Evolutionary conservation across 2,113 vertebrate genomes (phyloP), one percentile per base, ranked within the genome.

Genomic region (Neolamprologus ventralis): DNA sequence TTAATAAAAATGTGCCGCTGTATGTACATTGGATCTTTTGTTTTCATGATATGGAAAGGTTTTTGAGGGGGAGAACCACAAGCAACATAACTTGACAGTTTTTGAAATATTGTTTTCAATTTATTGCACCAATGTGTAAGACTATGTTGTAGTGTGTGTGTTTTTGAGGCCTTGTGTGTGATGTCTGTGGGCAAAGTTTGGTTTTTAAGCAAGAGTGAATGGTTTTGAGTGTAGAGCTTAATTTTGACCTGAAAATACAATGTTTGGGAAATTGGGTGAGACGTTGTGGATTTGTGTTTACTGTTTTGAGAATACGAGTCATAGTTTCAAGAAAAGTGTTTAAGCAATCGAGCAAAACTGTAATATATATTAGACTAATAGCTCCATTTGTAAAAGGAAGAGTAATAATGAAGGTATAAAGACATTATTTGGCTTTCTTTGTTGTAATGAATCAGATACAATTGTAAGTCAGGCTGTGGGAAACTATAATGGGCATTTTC

Each of bases 151-250:
- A 58, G 13, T 58, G 55, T 58, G 55, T 58, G 55, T 28, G 7
- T 58, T 58, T 54, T 58, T 31, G 26, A 58, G 1, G 13, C 26
- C 0, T 58, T 58, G 1, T 28, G 13, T 58, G 26, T 58, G 26
- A 28, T 58, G 7, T 58, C 7, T 58, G 13, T 31, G 26, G 55
- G 1, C 55, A 58, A 28, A 58, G 26, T 6, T 58, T 58, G 55
- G 0, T 58, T 58, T 58, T 58, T 58, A 0, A 28, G 55, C 7
- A 58, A 58, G 26, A 28, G 5, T 2, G 55, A 58, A 58, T 58
- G 0, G 2, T 58, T 58, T 58, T 58, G 26, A 58, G 3, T 28
- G 26, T 28, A 58, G 55, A 58, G 26, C 7, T 58, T 58, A 28
- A 58, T 58, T 58, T 28, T 58, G 7, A 58, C 55, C 3, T 28